These are phyloP conservation scores for Caranx melampygus DNA, from an alignment of 2,113 vertebrate species.

Conservation along the genomic window DNA sequence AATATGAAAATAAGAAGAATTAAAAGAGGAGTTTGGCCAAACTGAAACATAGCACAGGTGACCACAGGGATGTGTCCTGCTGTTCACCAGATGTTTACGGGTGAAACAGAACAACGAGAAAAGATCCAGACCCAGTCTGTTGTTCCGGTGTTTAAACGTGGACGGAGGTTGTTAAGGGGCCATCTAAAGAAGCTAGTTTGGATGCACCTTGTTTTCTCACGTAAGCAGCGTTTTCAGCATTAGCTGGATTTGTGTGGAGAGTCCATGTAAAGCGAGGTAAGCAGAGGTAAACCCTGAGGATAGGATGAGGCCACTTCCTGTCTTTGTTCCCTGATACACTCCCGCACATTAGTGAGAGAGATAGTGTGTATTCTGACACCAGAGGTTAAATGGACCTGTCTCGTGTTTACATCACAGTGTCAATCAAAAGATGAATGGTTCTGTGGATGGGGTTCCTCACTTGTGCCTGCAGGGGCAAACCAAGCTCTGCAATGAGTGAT, in stretches of 20 bases:
- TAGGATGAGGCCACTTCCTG: slow-evolving; percentile 30
- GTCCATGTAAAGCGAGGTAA: slow-evolving; percentile 3
- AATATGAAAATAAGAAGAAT: background rate
- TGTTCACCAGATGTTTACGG: background rate
- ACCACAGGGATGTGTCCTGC: background rate
- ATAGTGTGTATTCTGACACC: slow-evolving; percentile 54
- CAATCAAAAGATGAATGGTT: slow-evolving; percentile 60
- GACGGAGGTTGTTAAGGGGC: background rate
- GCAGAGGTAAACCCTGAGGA: slow-evolving; percentile 24
- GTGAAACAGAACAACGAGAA: no score
- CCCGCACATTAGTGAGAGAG: slow-evolving; percentile 6
- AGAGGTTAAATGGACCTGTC: slow-evolving; percentile 31
- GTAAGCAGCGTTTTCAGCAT: background rate
- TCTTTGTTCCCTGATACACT: slow-evolving; percentile 3
- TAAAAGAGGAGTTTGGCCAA: background rate
- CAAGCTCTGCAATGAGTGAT: background rate
- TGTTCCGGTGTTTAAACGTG: background rate
- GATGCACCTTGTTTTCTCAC: slow-evolving; percentile 6
- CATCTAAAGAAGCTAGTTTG: background rate
- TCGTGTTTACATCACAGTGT: slow-evolving; percentile 67
- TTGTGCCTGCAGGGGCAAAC: slow-evolving; percentile 47
- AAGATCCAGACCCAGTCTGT: background rate
- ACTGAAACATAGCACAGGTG: background rate
- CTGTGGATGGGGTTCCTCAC: background rate
- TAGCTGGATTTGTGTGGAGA: background rate